Conservation (phyloP, 2,113 vertebrate genomes). For the Chroicocephalus ridibundus region DNA sequence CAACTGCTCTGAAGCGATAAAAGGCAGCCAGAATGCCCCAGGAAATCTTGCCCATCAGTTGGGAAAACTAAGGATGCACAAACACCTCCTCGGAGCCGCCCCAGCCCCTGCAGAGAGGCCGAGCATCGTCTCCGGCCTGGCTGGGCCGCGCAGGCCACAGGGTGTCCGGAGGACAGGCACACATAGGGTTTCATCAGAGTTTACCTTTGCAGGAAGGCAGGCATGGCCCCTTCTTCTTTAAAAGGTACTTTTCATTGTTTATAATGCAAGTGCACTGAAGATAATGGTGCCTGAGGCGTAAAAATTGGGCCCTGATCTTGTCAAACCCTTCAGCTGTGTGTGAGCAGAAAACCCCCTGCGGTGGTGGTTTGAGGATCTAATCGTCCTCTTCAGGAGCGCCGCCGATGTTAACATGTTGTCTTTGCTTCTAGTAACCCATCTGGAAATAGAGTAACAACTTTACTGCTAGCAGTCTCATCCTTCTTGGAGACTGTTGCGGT, state of each 20-base stretch:
- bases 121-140: neutral
- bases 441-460: neutral
- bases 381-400: neutral
- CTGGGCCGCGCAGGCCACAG: fast-evolving
- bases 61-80: neutral
- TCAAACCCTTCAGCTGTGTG: neutral
- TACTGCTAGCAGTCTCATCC: neutral
- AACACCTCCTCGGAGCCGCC: neutral
- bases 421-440: neutral
- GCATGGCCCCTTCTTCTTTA: neutral
- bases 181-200: neutral
- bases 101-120: neutral
- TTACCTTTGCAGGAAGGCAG: neutral
- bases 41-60: neutral
- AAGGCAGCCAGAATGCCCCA: neutral
- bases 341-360: neutral
- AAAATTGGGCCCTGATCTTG: neutral
- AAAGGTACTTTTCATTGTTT: neutral
- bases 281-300: neutral
- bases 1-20: neutral
- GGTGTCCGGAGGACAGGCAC: fast-evolving
- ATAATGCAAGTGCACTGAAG: neutral
- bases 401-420: neutral
- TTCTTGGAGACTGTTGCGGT: neutral
- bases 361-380: neutral